Evolutionary conservation across 2,888 invertebrate genomes (phyloP), one percentile per base, ranked within the genome.

Genomic region (Microplitis deprimator): DNA sequence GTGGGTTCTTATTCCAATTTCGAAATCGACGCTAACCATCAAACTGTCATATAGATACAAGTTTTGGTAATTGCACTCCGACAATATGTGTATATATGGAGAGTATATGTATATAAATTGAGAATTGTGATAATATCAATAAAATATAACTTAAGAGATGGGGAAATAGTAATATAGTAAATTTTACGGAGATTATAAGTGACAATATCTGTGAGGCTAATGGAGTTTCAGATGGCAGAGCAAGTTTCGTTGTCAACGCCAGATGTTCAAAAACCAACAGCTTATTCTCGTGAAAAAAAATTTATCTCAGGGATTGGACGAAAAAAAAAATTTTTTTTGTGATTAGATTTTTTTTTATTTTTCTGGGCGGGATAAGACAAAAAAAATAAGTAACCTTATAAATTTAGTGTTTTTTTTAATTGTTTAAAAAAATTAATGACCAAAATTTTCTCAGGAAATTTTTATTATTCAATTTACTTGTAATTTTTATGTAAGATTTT

Each of bases 161-260:
- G 50, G 50, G 50, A 50, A 50, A 50, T 50, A 50, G 50, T 50
- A 13, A 10, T 50, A 50, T 3, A 50, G 50, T 50, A 50, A 8
- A 50, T 50, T 50, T 13, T 5, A 50, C 50, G 13, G 13, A 50
- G 50, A 50, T 50, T 8, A 50, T 50, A 50, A 50, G 50, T 50
- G 50, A 50, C 50, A 50, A 50, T 50, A 50, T 50, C 50, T 50
- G 50, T 50, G 50, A 50, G 50, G 50, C 50, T 50, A 50, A 50
- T 50, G 50, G 50, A 50, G 50, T 50, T 50, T 50, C 50, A 13
- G 50, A 50, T 50, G 50, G 8, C 50, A 50, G 50, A 50, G 50
- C 50, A 29, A 29, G 29, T 50, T 50, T 50, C 13, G 50, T 50
- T 50, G 50, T 50, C 50, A 13, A 13, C 50, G 50, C 50, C 50